These are phyloP conservation scores for Scolopax mira DNA, from an alignment of 2,113 vertebrate genomes.

Conservation along the genomic window DNA sequence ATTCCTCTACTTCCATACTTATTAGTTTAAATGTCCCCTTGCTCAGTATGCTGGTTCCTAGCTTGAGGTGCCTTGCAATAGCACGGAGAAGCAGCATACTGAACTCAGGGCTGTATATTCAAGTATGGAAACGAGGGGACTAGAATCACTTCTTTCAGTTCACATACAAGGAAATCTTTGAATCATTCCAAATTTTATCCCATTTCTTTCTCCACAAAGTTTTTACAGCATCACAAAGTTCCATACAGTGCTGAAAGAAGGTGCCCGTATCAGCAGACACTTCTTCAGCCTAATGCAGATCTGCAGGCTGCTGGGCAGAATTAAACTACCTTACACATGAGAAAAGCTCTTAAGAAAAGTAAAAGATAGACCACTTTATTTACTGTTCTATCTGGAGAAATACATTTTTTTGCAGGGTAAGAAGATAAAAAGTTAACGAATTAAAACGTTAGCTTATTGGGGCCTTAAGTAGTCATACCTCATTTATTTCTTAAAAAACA, in stretches of 20 bases:
- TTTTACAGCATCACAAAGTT: background rate
- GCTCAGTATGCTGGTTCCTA: background rate
- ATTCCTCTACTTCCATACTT: background rate
- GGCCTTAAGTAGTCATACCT: background rate
- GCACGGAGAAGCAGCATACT: background rate
- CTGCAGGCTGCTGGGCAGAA: background rate
- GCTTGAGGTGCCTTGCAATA: background rate
- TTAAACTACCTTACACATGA: background rate
- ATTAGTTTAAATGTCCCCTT: background rate
- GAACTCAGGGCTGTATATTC: background rate
- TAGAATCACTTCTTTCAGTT: background rate
- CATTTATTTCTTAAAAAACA: background rate
- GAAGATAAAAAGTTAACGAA: background rate
- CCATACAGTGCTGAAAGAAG: background rate
- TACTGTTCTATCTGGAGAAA: background rate
- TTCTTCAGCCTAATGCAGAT: background rate
- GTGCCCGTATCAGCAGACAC: background rate
- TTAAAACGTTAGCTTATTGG: background rate
- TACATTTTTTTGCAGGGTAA: background rate
- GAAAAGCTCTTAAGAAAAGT: background rate
- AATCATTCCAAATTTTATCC: background rate
- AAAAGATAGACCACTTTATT: background rate
- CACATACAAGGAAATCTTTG: background rate
- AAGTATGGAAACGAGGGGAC: background rate
- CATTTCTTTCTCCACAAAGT: background rate